Evolutionary conservation across 1,140 invertebrate species (phyloP), one percentile per base, ranked within the genome.

Genomic region (Rhizoglyphus robini): DNA sequence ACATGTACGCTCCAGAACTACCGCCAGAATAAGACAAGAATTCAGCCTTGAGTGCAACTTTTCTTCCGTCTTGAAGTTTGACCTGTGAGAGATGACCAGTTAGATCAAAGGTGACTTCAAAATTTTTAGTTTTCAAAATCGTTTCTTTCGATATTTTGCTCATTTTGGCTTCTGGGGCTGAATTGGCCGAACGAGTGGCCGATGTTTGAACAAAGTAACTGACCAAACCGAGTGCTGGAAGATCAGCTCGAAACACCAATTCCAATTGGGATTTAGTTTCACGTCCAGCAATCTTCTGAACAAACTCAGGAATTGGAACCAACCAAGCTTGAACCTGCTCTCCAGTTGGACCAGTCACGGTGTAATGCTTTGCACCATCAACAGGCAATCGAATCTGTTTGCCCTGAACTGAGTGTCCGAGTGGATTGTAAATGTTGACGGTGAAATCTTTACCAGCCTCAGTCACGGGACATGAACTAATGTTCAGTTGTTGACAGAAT

Each of bases 391-490:
- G 78, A 13, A 91, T 77, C 68, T 82, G 83, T 34, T 81, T 76
- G 13, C 66, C 65, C 0, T 86, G 78, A 34, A 78, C 73, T 32
- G 78, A 73, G 31, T 83, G 80, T 62, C 84, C 85, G 11, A 87
- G 71, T 0, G 90, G 88, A 76, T 96, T 97, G 73, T 90, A 89
- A 3, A 90, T 70, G 0, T 84, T 83, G 0, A 89, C 78, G 0
- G 83, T 73, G 72, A 88, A 84, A 67, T 80, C 74, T 64, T 81
- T 73, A 41, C 78, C 76, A 4, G 73, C 73, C 73, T 91, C 88
- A 0, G 83, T 82, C 20, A 76, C 47, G 25, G 66, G 62, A 71
- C 82, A 83, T 57, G 73, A 69, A 66, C 80, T 81, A 23, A 81
- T 80, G 71, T 72, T 92, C 1, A 85, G 70, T 32, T 80, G 69